Base-by-base conservation (phyloP, 2,888 invertebrate genomes). In the Agrochola macilenta region DNA sequence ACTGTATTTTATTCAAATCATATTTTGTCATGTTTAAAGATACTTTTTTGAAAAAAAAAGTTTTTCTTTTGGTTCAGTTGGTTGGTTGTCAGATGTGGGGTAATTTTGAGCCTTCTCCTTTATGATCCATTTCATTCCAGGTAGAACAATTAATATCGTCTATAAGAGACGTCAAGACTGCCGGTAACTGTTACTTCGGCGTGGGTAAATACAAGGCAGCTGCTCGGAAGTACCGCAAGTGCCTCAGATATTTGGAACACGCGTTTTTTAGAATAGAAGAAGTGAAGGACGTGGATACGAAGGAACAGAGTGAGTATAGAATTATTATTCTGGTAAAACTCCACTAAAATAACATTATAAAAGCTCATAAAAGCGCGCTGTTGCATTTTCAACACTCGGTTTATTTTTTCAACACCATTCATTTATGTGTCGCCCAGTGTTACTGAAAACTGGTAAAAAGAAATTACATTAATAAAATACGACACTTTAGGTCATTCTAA, bases 151-250 rank as follows among this genome's bases (percentile, higher is more conserved):
- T 97, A 65, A 87, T 97, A n/a, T 92, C 94, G 35, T 91, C 95
- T 49, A 97, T 98, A 12, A 96, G 97, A 26, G 95, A 93, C 35
- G 97, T 98, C 73, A 98, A 98, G 91, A 94, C 96, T 81, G 97
- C 97, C 9, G 99, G 99, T 23, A 99, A 99, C 95, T 89, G 95
- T 75, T 97, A 97, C 89, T 99, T 97, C 92, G 95, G 96, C 12
- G 95, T 95, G 72, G 96, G 97, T 26, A 97, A 97, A 76, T 98
- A 97, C 93, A 91, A 96, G 20, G 97, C 97, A 57, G 98, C 99
- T 0, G 97, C 97, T 54, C 97, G 97, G 81, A 99, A 99, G 92
- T 99, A 99, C 93, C 97, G 97, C 80, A 99, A 99, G 95, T 98
- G 98, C 39, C 95, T 98, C 83, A 97, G 98, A 72, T 99, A 98